Evolutionary conservation across 2,113 vertebrate genomes (phyloP), one percentile per base, ranked within the genome.

Genomic region (Platysteira castanea): DNA sequence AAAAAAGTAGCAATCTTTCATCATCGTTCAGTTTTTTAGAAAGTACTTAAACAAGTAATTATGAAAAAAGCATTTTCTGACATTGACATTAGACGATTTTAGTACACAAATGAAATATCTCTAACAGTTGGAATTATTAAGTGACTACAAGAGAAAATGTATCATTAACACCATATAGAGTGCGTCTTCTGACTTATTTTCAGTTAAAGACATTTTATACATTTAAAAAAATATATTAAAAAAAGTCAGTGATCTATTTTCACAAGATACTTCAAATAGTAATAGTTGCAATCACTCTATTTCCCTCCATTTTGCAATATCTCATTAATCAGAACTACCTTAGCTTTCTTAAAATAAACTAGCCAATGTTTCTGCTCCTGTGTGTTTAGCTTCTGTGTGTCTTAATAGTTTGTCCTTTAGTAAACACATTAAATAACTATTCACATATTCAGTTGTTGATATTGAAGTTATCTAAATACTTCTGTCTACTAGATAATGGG

Each of bases 71-170:
- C 4, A 42, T 91, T 91, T 94, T 91, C 42, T 88, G 60, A 69
- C 26, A 39, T 23, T 47, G 35, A 79, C 21, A 61, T 86, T 81
- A 84, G 42, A 54, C 49, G 10, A n/a, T 89, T 52, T 93, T 82
- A 78, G 41, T 49, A 65, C 19, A 61, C 13, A 79, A 70, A 33
- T 67, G 46, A 61, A 84, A 67, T 67, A 77, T 81, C 23, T 80
- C 30, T 67, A 94, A 90, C 49, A 84, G 37, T 21, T 88, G 91
- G 56, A 94, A 94, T 88, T 75, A 74, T 83, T 85, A 83, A 57
- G 22, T 74, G 65, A 67, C 75, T 93, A 71, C 27, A 65, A 56
- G 15, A 85, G 41, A 94, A 94, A 93, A 81, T 42, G 4, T 35
- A 68, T 77, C 37, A 67, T 80, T 93, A 80, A 57, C 30, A 81